phyloP scores from a whole-genome alignment of 2,888 invertebrate genomes.

The Hybos culiciformis region DNA sequence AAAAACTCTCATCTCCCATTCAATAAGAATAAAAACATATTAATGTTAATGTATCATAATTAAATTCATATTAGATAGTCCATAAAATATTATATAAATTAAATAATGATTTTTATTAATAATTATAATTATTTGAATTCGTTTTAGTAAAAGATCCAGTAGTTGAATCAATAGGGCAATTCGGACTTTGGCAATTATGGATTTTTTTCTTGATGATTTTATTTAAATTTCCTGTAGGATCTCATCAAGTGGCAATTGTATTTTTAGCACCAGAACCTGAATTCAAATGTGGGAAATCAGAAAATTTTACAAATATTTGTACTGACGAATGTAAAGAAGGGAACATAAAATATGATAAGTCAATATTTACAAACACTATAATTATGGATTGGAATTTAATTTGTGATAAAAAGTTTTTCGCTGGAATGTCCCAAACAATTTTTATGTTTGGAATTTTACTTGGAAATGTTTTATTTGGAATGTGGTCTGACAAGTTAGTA shows the following conservation, averaged over 20 bases:
- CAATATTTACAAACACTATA: constrained; percentile 52
- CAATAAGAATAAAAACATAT: too few relatives aligned
- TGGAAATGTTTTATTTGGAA: constrained; percentile 59
- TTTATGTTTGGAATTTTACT: constrained; percentile 63
- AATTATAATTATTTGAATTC: too few relatives aligned
- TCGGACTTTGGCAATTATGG: constrained; percentile 59
- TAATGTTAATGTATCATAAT: too few relatives aligned
- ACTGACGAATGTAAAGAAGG: constrained; percentile 41
- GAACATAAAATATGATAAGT: constrained; percentile 47
- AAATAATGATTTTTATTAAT: too few relatives aligned
- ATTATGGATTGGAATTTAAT: constrained; percentile 61
- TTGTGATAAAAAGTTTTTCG: constrained; percentile 49
- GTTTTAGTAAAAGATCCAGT: constrained; percentile 41
- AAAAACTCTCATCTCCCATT: too few relatives aligned
- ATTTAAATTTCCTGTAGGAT: constrained; percentile 60
- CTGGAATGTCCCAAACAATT: constrained; percentile 56
- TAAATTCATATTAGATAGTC: too few relatives aligned
- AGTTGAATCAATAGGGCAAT: constrained; percentile 51
- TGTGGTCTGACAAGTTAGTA: constrained; percentile 54
- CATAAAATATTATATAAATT: too few relatives aligned
- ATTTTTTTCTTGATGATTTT: constrained; percentile 50
- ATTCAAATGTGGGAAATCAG: constrained; percentile 37
- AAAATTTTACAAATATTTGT: constrained; percentile 34
- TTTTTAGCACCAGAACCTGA: constrained; percentile 53
- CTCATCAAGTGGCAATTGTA: constrained; percentile 62